Conservation (phyloP, 2,113 vertebrate species). For the Cricetomys ansorgei region DNA sequence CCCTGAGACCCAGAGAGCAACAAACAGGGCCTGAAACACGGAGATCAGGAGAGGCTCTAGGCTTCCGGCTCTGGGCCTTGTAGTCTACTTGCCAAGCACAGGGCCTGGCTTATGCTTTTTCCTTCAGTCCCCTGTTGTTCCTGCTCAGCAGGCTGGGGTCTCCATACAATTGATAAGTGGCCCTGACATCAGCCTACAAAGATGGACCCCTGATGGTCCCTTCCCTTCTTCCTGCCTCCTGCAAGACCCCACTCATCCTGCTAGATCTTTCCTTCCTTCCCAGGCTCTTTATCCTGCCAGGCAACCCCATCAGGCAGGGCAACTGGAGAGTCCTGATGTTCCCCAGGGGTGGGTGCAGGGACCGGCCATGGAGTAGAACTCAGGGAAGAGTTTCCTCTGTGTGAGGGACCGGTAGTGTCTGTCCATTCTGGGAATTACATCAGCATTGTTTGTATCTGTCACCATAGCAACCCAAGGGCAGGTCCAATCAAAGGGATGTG, state of each 20-base stretch:
- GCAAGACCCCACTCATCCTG: neutral
- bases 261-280: neutral
- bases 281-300: neutral
- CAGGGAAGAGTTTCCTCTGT: neutral
- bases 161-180: neutral
- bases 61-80: neutral
- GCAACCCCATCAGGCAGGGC: neutral
- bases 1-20: neutral
- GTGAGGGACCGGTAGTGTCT: neutral
- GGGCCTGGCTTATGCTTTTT: neutral
- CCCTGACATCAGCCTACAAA: neutral
- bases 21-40: neutral
- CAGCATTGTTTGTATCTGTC: slow-evolving; percentile 48
- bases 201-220: neutral
- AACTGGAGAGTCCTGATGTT: neutral
- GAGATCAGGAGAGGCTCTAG: neutral
- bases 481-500: slow-evolving; percentile 29
- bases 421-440: slow-evolving; percentile 73
- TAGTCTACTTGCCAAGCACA: too few relatives aligned
- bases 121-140: neutral
- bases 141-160: neutral
- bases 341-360: neutral
- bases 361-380: neutral
- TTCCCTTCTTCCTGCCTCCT: neutral
- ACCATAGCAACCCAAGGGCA: slow-evolving; percentile 54